These are phyloP conservation scores for Lepidothrix coronata DNA, from an alignment of 2,113 vertebrate genomes.

Conservation along the genomic window DNA sequence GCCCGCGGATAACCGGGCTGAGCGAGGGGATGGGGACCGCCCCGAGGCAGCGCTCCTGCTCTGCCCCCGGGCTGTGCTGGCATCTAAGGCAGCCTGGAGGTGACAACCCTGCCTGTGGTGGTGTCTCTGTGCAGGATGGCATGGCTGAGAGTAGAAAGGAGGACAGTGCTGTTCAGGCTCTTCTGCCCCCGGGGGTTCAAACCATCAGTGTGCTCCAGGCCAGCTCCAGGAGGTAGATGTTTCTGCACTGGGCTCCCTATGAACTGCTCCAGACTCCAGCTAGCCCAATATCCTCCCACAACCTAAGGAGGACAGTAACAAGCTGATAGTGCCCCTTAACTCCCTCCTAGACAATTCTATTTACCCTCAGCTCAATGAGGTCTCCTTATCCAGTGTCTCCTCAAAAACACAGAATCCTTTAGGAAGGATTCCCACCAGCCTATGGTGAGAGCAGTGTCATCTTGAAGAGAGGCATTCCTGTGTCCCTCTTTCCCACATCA, in stretches of 20 bases:
- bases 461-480: neutral
- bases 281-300: neutral
- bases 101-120: neutral
- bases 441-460: neutral
- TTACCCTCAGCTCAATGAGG: neutral
- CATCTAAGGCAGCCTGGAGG: neutral
- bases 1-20: neutral
- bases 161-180: neutral
- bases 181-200: neutral
- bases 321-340: neutral
- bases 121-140: fast-evolving
- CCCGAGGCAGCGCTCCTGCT: neutral
- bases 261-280: neutral
- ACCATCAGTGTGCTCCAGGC: neutral
- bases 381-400: neutral
- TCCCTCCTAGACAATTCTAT: fast-evolving
- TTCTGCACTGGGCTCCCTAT: neutral
- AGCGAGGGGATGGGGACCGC: neutral
- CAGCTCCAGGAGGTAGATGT: neutral
- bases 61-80: neutral
- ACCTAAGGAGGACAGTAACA: neutral
- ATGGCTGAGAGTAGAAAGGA: neutral
- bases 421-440: neutral
- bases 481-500: neutral
- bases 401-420: neutral